Conservation (phyloP, 1,140 invertebrate genomes). For the Calephelis virginiensis region DNA sequence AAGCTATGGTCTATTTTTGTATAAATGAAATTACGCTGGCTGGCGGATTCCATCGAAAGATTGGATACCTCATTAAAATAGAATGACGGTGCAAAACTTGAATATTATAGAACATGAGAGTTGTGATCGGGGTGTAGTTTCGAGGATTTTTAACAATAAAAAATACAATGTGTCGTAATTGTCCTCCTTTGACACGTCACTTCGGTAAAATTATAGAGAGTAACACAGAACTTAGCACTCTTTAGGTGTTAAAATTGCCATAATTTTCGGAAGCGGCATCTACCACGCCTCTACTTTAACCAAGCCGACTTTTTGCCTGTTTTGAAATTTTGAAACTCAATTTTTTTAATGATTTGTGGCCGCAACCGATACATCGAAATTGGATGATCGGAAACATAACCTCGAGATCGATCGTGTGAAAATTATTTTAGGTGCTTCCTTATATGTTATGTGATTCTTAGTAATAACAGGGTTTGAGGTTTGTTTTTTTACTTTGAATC, state of each 20-base stretch:
- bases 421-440: slow-evolving; percentile 43
- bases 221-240: slow-evolving; percentile 65
- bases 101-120: slow-evolving; percentile 69
- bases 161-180: slow-evolving; percentile 39
- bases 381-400: slow-evolving; percentile 65
- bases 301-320: slow-evolving; percentile 67
- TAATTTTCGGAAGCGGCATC: slow-evolving; percentile 63
- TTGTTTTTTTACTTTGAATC: not conserved
- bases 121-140: slow-evolving; percentile 49
- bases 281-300: slow-evolving; percentile 62
- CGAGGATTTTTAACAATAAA: slow-evolving; percentile 41
- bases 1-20: no score
- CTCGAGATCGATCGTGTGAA: slow-evolving; percentile 65
- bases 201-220: slow-evolving; percentile 66
- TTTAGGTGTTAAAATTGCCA: slow-evolving; percentile 77
- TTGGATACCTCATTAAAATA: slow-evolving; percentile 62
- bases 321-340: slow-evolving; percentile 59
- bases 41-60: slow-evolving; percentile 42
- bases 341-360: slow-evolving; percentile 74
- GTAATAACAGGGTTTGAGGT: slow-evolving; percentile 20
- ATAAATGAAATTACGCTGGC: slow-evolving; percentile 54
- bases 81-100: slow-evolving; percentile 59
- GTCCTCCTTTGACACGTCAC: slow-evolving; percentile 29
- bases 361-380: slow-evolving; percentile 70
- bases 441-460: slow-evolving; percentile 17